Percentiles rank a stretch among this genome's conserved stretches.
phyloP scores from a whole-genome alignment of 2,113 vertebrate species.

The Cariama cristata region DNA sequence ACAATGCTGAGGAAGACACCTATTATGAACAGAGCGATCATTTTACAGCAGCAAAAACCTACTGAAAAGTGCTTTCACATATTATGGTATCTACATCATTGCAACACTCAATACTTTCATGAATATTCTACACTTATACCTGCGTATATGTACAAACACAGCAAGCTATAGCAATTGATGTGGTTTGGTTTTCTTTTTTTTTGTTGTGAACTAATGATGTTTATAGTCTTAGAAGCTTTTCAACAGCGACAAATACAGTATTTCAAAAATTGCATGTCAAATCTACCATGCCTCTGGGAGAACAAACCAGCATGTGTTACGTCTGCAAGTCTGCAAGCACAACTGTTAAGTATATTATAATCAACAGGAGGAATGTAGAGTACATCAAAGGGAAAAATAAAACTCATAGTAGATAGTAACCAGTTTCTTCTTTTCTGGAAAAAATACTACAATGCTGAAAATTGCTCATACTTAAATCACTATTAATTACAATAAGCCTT shows the following conservation, averaged over 20 bases:
- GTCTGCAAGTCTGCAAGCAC: slow-evolving; percentile 31
- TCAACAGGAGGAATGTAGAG: slow-evolving; percentile 40
- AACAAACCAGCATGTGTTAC: slow-evolving; percentile 35
- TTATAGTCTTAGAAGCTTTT: slow-evolving; percentile 32
- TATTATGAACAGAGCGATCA: neutral
- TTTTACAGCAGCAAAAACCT: neutral
- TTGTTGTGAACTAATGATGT: slow-evolving; percentile 14
- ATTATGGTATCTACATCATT: neutral
- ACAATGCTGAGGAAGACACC: neutral
- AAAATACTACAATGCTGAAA: neutral
- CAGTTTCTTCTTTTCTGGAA: neutral
- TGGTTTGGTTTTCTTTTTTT: neutral
- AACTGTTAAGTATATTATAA: slow-evolving; percentile 36
- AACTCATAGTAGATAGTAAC: neutral
- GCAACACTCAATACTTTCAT: neutral
- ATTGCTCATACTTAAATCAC: slow-evolving; percentile 1
- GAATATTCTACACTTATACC: neutral
- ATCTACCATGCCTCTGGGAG: slow-evolving; percentile 54
- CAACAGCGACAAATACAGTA: slow-evolving; percentile 12
- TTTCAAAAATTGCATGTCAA: slow-evolving; percentile 37
- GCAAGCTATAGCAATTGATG: neutral
- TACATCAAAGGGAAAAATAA: slow-evolving; percentile 51
- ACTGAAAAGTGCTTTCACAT: neutral
- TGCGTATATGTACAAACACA: neutral
- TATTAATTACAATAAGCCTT: slow-evolving; percentile 16